phyloP scores from a whole-genome alignment of 2,797 vertebrate species.

The Aplochiton taeniatus region DNA sequence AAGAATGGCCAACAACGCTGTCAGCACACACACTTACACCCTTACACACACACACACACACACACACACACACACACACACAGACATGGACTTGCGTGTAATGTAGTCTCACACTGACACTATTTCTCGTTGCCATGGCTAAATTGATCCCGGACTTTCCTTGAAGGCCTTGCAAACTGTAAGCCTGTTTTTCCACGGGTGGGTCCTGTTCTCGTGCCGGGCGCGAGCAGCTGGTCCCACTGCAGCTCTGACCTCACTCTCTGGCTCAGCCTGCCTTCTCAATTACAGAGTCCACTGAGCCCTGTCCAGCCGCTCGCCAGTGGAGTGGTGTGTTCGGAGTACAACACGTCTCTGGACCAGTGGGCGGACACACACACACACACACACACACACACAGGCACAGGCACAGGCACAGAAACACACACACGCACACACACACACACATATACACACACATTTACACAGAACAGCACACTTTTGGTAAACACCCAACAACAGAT shows the following conservation, averaged over 20 bases:
- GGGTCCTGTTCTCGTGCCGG: not conserved
- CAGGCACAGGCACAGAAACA: constrained; percentile 11
- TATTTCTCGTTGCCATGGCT: constrained; percentile 8
- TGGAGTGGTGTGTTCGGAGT: constrained; percentile 5
- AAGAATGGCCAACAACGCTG: constrained; percentile 55
- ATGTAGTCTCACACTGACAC: not conserved
- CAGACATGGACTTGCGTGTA: not conserved
- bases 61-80: constrained; percentile 3
- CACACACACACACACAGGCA: constrained; percentile 18
- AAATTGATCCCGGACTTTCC: constrained; percentile 25
- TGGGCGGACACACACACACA: not conserved
- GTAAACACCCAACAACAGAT: no score
- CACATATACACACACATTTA: constrained; percentile 17
- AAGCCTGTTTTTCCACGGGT: constrained; percentile 12
- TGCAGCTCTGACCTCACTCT: constrained; percentile 14
- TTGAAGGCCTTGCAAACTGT: constrained; percentile 9
- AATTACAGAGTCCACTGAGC: constrained; percentile 26
- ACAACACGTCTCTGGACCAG: no score
- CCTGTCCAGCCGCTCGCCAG: constrained; percentile 8
- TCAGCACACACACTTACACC: not conserved
- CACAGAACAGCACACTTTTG: constrained; percentile 2
- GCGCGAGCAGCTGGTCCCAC: not conserved
- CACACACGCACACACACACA: constrained; percentile 23
- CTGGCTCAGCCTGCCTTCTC: constrained; percentile 15
- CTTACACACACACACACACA: not conserved